Evolutionary conservation across 1,140 invertebrate genomes (phyloP), one percentile per base, ranked within the genome.

Genomic region (Calliphora vicina): DNA sequence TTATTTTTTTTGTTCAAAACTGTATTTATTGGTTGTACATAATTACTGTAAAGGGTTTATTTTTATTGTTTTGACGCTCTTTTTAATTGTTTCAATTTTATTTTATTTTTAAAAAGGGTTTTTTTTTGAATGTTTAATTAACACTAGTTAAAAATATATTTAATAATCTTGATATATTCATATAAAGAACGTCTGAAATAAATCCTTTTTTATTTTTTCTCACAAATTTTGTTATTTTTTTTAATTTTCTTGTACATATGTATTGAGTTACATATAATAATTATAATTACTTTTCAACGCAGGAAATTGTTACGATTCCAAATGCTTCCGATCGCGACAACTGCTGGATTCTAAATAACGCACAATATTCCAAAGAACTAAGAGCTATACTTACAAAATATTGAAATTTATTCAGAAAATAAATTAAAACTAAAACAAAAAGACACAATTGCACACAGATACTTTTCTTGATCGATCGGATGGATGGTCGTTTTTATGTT

Each of bases 271-370:
- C 35, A 35, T 35, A n/a, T n/a, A 35, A 35, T 35, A 35, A 35
- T 35, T 35, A 35, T 35, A 35, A 13, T 73, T 74, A 81, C 50
- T 81, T 81, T 84, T 81, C 67, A 80, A 42, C 26, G 12, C 71
- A 81, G 82, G 80, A 81, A 81, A n/a, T 29, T 29, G 81, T 73
- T 72, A 27, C 84, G 82, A 82, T 45, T 84, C 81, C 4, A 45
- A 26, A 43, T 84, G 82, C 84, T 84, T 84, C 84, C 84, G 88
- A 88, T 86, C 88, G 87, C 88, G 87, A 86, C 88, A 88, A 90
- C 88, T 87, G 88, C 86, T 87, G 86, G 87, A 88, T 89, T 88
- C 88, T 87, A 87, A 90, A 90, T 90, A 90, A 90, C 83, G 74
- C 81, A 82, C 76, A 71, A 84, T 74, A 72, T 50, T 76, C 35